Evolutionary conservation across 2,113 vertebrate genomes (phyloP).

Genomic region (Siniperca knerii): DNA sequence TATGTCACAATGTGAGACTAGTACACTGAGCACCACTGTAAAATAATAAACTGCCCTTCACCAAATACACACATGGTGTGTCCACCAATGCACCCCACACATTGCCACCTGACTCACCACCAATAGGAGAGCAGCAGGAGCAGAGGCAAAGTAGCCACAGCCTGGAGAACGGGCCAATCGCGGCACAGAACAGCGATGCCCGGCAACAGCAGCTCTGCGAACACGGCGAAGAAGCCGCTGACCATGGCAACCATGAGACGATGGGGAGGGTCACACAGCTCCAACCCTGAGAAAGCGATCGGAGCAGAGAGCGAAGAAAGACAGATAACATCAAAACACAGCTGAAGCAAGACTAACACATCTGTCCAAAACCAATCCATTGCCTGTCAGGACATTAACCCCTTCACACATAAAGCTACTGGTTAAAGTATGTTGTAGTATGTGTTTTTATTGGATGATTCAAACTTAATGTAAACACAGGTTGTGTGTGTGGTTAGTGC

Average conservation of each 20-base stretch:
- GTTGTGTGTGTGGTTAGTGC: too few relatives aligned
- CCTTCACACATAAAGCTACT: not conserved
- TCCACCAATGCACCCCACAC: not conserved
- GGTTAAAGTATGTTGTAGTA: too few relatives aligned
- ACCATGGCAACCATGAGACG: constrained; percentile 88
- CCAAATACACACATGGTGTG: not conserved
- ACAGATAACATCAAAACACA: constrained; percentile 11
- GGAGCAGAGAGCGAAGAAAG: not conserved
- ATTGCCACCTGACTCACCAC: constrained; percentile 84
- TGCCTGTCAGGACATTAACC: constrained; percentile 6
- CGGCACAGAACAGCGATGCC: constrained; percentile 85
- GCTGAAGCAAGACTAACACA: constrained; percentile 16
- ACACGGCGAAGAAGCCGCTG: constrained; percentile 87
- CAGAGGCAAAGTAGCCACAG: constrained; percentile 84
- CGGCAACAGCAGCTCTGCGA: constrained; percentile 89
- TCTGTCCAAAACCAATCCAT: constrained; percentile 6
- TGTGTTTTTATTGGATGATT: not conserved
- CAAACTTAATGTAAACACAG: not conserved
- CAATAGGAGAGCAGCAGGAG: constrained; percentile 88
- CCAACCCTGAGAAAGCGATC: constrained; percentile 83
- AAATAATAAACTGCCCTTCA: not conserved
- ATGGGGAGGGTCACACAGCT: constrained; percentile 88
- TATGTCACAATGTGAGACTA: not conserved
- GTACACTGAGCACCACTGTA: not conserved
- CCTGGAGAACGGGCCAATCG: constrained; percentile 91